Evolutionary conservation across 2,113 vertebrate genomes (phyloP), one percentile per base, ranked within the genome.

Genomic region (Zosterops lateralis): DNA sequence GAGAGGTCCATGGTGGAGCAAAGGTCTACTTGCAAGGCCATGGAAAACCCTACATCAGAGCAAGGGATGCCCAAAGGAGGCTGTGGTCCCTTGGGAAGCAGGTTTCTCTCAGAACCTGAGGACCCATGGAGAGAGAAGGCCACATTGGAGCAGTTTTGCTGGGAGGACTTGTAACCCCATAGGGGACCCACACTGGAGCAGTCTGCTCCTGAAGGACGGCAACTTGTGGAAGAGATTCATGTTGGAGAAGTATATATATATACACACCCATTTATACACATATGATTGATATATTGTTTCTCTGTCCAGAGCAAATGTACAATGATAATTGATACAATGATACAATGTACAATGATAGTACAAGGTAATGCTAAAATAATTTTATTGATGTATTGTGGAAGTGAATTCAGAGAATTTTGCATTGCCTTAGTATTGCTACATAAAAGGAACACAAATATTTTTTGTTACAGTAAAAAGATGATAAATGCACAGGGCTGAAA

Each of bases 151-250:
- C 24, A 87, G 13, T 19, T 65, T 44, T 44, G 11, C 31, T 50
- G 21, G 50, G 17, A 65, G 31, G 50, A 57, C 31, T 42, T 22
- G 25, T 64, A 40, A 79, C 3, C 2, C 20, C 0, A 0, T 29
- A 20, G 57, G 13, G 4, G 9, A 57, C 14, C 17, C 36, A 72
- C 0, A 2, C 25, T 50, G 21, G 34, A 80, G 12, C 31, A 79
- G 17, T 42, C 17, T 32, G 21, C 24, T 57, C 44, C 58, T 72
- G 51, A 42, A 67, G 31, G 14, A 58, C 44, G 50, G 31, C 20
- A 51, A 25, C 17, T 14, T 25, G 3, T 36, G 32, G 45, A 76
- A 85, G 21, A 14, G 32, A 44, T 21, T 76, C 11, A 31, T 44
- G 4, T 67, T 34, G 36, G 31, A 67, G 16, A 29, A 50, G 9